Evolutionary conservation across 2,888 invertebrate genomes (phyloP), one percentile per base, ranked within the genome.

Genomic region (Heliothis peltigera): DNA sequence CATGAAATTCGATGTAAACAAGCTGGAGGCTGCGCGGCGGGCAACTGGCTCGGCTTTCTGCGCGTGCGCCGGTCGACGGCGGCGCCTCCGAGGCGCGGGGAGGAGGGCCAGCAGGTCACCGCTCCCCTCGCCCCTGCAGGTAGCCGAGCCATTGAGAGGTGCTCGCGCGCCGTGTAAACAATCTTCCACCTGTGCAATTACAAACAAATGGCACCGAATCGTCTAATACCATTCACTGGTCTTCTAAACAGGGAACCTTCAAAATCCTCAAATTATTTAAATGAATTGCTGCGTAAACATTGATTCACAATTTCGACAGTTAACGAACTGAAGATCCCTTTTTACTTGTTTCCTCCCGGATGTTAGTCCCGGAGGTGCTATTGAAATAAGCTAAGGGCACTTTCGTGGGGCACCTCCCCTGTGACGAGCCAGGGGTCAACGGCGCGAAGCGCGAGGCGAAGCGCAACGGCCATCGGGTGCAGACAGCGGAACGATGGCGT

Each of bases 1-100:
- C 84, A 81, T 77, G 78, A 65, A 77, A 80, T 76, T 84, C 76
- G 82, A 85, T 91, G 92, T 94, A 92, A 94, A 94, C 93, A 95
- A 94, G 90, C 90, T 89, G 91, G 93, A 94, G 94, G 94, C 93
- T 93, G 93, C 91, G 91, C 92, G 92, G 90, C 91, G 89, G 85
- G 87, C 92, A 90, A 93, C 95, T 94, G 93, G 92, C 91, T 90
- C 81, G 85, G 85, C 84, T 89, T 85, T 87, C 84, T 92, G 94
- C 94, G 93, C 93, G 90, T 87, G 92, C 93, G 92, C 89, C 90
- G 90, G 87, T 84, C 84, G 61, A 22, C 59, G 61, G 32, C 59
- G 49, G 72, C 65, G 76, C 70, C 76, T 64, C 63, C 58, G 81
- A 69, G 77, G 72, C 47, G 81, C 73, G 82, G 79, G 83, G 84